phyloP scores from a whole-genome alignment of 30 jellyfish, hydroid and myxozoan genomes.

The Chrysaora quinquecirrha region DNA sequence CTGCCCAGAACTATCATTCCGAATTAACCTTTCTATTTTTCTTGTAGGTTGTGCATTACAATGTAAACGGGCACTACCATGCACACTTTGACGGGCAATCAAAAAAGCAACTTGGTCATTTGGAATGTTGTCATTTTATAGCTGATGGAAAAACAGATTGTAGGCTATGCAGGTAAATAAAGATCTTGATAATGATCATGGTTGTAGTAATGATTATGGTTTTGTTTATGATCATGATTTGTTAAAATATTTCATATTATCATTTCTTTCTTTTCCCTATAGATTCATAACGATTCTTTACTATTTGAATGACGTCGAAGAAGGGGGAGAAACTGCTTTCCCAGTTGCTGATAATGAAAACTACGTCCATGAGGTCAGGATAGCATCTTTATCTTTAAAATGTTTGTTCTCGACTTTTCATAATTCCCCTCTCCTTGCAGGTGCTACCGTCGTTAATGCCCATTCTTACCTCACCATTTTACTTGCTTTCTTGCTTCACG shows the following conservation, averaged over 20 bases:
- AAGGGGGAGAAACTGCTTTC: conserved; percentile 99
- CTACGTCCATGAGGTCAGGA: conserved; percentile 69
- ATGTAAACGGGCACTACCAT: conserved; percentile 92
- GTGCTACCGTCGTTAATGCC: too few species aligned
- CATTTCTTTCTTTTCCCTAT: too few species aligned
- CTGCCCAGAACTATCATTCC: too few species aligned
- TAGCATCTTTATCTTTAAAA: not conserved
- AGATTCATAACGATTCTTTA: conserved; percentile 89
- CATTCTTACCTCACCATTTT: too few species aligned
- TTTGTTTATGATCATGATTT: too few species aligned
- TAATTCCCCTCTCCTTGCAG: too few species aligned
- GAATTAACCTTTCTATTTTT: not conserved
- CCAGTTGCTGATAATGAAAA: conserved; percentile 94
- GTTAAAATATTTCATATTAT: too few species aligned
- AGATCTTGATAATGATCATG: too few species aligned
- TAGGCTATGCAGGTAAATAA: conserved; percentile 96
- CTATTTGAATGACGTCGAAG: conserved; percentile 92
- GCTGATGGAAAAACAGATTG: conserved; percentile 91
- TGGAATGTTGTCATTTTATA: conserved; percentile 92
- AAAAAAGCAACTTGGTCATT: conserved; percentile 71
- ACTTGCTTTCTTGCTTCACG: too few species aligned
- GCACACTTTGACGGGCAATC: conserved; percentile 99
- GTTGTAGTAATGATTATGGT: too few species aligned
- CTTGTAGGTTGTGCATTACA: conserved; percentile 84
- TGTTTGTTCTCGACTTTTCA: not conserved